Conservation (phyloP, 2,888 invertebrate species). For the Drosophila lutescens region DNA sequence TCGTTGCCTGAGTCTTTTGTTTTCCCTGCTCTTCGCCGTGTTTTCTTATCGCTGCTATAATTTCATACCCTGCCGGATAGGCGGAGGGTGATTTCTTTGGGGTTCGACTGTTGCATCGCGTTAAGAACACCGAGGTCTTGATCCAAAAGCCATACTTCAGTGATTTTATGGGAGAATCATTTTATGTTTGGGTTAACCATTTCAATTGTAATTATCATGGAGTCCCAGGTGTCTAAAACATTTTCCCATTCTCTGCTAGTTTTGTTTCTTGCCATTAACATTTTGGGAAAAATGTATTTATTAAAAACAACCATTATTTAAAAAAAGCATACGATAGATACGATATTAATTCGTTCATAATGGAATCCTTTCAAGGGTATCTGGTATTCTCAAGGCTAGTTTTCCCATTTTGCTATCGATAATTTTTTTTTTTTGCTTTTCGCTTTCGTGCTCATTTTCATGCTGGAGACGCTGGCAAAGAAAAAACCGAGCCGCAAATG, state of each 20-base stretch:
- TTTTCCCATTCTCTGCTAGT: neutral
- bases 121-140: constrained; percentile 12
- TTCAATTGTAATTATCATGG: neutral
- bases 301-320: too few relatives aligned
- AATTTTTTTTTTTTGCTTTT: constrained; percentile 21
- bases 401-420: constrained; percentile 2
- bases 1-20: constrained; percentile 76
- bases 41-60: constrained; percentile 32
- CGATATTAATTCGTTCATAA: too few relatives aligned
- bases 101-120: constrained; percentile 7
- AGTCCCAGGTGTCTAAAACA: neutral
- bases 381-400: neutral
- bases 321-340: too few relatives aligned
- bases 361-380: neutral
- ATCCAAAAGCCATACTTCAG: constrained; percentile 3
- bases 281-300: too few relatives aligned
- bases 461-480: constrained; percentile 31
- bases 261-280: neutral
- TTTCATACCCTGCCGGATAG: constrained; percentile 11
- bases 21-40: constrained; percentile 35
- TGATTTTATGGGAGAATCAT: constrained; percentile 22
- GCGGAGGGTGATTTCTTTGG: constrained; percentile 11
- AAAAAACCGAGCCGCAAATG: constrained; percentile 38
- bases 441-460: constrained; percentile 46
- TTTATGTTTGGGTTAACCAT: neutral